A percentile compares a stretch with the other conserved stretches of the same genome.
phyloP scores from a whole-genome alignment of 2,888 invertebrate species.

The Acanthosepion esculentum region DNA sequence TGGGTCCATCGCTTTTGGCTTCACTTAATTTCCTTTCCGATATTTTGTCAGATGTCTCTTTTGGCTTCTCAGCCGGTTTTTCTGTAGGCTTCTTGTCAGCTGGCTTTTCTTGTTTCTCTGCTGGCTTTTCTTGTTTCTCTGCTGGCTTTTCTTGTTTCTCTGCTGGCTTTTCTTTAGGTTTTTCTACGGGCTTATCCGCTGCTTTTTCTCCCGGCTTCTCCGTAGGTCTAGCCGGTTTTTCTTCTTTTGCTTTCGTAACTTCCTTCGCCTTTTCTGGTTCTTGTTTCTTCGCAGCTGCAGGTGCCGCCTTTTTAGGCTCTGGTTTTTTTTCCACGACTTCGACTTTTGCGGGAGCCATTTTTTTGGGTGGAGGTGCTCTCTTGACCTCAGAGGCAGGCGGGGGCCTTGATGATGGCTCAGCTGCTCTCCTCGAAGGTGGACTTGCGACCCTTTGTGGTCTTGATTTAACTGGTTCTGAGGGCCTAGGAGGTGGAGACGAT shows the following conservation, averaged over 20 bases:
- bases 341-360: background rate
- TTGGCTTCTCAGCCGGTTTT: background rate
- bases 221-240: background rate
- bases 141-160: background rate
- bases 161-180: background rate
- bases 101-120: background rate
- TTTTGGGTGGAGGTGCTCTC: background rate
- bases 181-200: background rate
- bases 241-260: background rate
- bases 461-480: background rate
- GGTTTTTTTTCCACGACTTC: conserved; percentile 43
- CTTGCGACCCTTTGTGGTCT: background rate
- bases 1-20: background rate
- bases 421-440: background rate
- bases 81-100: background rate
- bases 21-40: background rate
- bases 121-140: background rate
- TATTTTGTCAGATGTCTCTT: background rate
- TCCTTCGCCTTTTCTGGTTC: background rate
- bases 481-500: background rate
- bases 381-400: background rate
- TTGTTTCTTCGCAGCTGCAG: background rate
- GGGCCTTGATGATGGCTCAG: background rate
- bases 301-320: background rate
- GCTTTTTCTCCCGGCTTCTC: background rate